phyloP scores from a whole-genome alignment of 2,888 invertebrate genomes.

The Xylocampa areola region DNA sequence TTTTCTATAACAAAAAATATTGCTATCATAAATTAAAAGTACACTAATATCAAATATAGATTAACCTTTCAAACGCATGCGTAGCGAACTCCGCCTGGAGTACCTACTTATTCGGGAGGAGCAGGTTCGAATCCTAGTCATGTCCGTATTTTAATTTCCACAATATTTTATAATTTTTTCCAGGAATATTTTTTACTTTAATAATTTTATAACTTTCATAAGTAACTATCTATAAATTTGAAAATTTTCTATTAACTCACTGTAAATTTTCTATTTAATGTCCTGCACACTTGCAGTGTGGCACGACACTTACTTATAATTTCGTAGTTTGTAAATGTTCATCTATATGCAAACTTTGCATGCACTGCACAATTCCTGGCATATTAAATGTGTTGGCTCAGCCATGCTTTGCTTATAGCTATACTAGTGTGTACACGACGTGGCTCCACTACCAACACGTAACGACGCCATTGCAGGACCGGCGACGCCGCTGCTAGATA shows the following conservation, averaged over 20 bases:
- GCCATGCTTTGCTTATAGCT: slow-evolving; percentile 9
- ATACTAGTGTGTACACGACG: slow-evolving; percentile 30
- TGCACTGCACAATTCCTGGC: slow-evolving; percentile 25
- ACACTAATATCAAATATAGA: no score
- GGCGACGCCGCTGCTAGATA: slow-evolving; percentile 65
- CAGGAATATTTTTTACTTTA: slow-evolving; percentile 7
- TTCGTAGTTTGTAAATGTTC: slow-evolving; percentile 19
- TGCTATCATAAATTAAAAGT: no score
- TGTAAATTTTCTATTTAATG: slow-evolving; percentile 23
- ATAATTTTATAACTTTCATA: slow-evolving; percentile 10
- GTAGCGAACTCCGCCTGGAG: background rate
- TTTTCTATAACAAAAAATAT: no score
- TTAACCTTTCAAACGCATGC: background rate
- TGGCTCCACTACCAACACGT: slow-evolving; percentile 51
- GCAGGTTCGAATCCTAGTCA: no score
- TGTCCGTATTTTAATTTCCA: no score
- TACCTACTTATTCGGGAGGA: no score
- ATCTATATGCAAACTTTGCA: slow-evolving; percentile 25
- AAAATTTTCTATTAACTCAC: slow-evolving; percentile 1
- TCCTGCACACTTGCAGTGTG: slow-evolving; percentile 22
- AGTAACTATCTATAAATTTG: slow-evolving; percentile 8
- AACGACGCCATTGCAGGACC: slow-evolving; percentile 65
- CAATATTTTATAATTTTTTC: no score
- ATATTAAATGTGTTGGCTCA: slow-evolving; percentile 39
- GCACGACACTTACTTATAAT: slow-evolving; percentile 29